Conservation (phyloP, 2,888 invertebrate genomes). For the Drosophila austrosaltans region DNA sequence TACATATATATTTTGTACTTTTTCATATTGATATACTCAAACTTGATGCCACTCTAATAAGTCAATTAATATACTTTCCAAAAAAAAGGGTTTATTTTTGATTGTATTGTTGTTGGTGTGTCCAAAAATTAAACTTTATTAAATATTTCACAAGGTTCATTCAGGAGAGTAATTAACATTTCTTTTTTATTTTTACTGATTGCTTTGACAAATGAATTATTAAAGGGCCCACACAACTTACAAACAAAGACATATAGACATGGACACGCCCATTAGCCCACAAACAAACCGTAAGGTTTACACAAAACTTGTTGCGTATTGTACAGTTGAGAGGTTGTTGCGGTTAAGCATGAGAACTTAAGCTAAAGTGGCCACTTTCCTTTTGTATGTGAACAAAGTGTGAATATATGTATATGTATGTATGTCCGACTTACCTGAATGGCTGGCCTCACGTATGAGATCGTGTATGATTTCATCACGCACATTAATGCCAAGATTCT, state of each 20-base stretch:
- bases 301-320: conserved; percentile 55
- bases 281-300: not conserved
- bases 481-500: conserved; percentile 90
- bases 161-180: conserved; percentile 37
- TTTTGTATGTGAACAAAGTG: not conserved
- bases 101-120: conserved; percentile 3
- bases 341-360: conserved; percentile 24
- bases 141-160: conserved; percentile 33
- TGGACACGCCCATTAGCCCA: not conserved
- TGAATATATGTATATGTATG: too few species aligned
- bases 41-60: not conserved
- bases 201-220: conserved; percentile 36
- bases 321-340: conserved; percentile 30
- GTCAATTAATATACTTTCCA: not conserved
- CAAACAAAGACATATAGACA: conserved; percentile 10
- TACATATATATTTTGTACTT: too few species aligned
- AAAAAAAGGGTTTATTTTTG: not conserved
- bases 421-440: conserved; percentile 85
- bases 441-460: conserved; percentile 90
- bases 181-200: conserved; percentile 10
- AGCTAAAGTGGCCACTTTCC: conserved; percentile 42
- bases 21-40: too few species aligned
- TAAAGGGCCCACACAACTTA: conserved; percentile 21
- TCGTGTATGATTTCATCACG: conserved; percentile 89
- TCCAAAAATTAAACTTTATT: conserved; percentile 26